These are phyloP conservation scores for Xanthostigma xanthostigma DNA, from an alignment of 2,888 invertebrate genomes.

Conservation along the genomic window DNA sequence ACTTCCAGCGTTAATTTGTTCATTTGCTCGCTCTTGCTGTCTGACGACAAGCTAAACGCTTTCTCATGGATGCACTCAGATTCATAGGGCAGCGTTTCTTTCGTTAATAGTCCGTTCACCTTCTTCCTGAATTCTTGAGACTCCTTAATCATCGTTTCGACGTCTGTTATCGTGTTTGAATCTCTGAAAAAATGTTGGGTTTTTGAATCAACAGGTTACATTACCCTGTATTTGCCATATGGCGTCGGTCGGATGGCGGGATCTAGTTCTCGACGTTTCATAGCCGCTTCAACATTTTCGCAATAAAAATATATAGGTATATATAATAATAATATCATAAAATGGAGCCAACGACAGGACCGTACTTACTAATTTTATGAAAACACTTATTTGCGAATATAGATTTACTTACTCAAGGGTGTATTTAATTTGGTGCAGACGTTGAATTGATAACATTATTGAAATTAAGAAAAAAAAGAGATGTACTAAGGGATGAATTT, in stretches of 20 bases:
- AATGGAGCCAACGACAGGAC: no score
- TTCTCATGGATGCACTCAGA: constrained; percentile 32
- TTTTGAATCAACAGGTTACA: not conserved
- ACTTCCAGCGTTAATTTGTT: constrained; percentile 7
- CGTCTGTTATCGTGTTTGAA: constrained; percentile 12
- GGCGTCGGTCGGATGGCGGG: not conserved
- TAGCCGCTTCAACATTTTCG: no score
- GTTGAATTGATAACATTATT: not conserved
- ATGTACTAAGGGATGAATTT: no score
- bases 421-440: not conserved
- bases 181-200: constrained; percentile 14
- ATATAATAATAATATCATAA: no score
- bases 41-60: constrained; percentile 18
- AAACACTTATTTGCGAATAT: no score
- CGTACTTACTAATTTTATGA: no score
- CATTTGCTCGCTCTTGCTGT: constrained; percentile 12
- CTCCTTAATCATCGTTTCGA: constrained; percentile 17
- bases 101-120: no score
- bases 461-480: no score
- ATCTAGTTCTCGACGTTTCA: not conserved
- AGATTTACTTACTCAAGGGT: no score
- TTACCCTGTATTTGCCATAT: not conserved
- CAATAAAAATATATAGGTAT: no score
- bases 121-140: constrained; percentile 13
- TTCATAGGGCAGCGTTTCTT: constrained; percentile 19